A percentile compares a stretch with the other conserved stretches of the same genome.
These are phyloP conservation scores for Agelas oroides DNA, from an alignment of 37 sponge, comb jelly and placozoan species.

Conservation along the genomic window DNA sequence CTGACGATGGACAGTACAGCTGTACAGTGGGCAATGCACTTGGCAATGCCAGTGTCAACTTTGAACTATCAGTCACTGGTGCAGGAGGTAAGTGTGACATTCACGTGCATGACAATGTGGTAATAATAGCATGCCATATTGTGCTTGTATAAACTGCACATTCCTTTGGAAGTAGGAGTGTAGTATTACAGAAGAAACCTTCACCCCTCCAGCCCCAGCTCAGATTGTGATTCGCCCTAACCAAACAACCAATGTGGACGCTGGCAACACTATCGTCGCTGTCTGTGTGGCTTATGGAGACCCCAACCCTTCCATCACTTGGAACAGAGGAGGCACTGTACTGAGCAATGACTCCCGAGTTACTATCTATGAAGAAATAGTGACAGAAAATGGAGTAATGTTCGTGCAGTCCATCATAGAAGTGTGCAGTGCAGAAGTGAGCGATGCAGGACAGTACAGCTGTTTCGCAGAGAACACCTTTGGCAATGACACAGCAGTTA, in stretches of 20 bases:
- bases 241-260: not conserved
- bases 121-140: too few relatives aligned
- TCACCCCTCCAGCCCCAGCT: not conserved
- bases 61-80: not conserved
- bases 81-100: too few relatives aligned
- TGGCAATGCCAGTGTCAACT: not conserved
- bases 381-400: not conserved
- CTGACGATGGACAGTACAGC: conserved; percentile 11
- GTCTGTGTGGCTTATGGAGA: not conserved
- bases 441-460: conserved; percentile 7
- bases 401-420: conserved; percentile 1
- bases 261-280: not conserved
- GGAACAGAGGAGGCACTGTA: not conserved
- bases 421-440: not conserved
- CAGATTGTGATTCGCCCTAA: conserved; percentile 9
- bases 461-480: not conserved
- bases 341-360: not conserved
- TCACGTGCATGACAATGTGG: too few relatives aligned
- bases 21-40: not conserved
- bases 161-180: too few relatives aligned
- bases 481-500: not conserved
- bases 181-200: too few relatives aligned
- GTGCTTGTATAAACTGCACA: too few relatives aligned
- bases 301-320: not conserved
- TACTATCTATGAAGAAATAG: not conserved